Evolutionary conservation across 1,140 invertebrate genomes (phyloP), one percentile per base, ranked within the genome.

Genomic region (Globodera ellingtonae): DNA sequence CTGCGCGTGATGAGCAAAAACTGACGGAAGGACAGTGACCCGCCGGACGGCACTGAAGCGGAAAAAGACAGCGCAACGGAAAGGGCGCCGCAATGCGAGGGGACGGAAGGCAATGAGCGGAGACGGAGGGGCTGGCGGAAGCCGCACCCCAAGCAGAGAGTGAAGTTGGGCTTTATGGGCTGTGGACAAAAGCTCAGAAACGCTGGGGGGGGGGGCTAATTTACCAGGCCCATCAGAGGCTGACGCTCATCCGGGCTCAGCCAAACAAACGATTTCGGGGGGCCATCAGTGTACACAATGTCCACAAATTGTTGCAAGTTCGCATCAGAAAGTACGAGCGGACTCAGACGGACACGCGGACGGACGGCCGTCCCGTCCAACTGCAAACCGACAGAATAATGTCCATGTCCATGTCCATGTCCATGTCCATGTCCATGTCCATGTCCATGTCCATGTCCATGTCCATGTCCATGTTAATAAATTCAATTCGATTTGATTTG

Each of bases 131-230:
- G 69, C 69, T 69, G 75, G 4, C 75, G 65, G 69, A 77, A 77
- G 48, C 75, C 75, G 69, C 75, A 77, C 18, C 62, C 62, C 24
- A 77, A 67, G 21, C 75, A 77, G 48, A 77, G 6, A 62, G 62
- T 77, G 24, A 24, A 13, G 67, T 77, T 77, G 18, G 24, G 8
- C 1, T 35, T 35, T 35, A 70, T 9, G 10, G 67, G 35, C 67
- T 70, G 24, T 13, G 35, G n/a, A 47, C 59, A n/a, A 76, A 66
- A 8, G 35, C 35, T 35, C 35, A 35, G 3, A 35, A 35, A 35
- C 35, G 2, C 35, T 35, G 35, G 35, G 35, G 35, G 35, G 35
- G 35, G 35, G 35, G 35, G 35, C 24, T 35, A 35, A 35, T 35
- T 35, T 35, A 35, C 35, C 35, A 35, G 35, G 35, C 35, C 35